phyloP scores from a whole-genome alignment of 2,113 vertebrate genomes.

The Ia io region DNA sequence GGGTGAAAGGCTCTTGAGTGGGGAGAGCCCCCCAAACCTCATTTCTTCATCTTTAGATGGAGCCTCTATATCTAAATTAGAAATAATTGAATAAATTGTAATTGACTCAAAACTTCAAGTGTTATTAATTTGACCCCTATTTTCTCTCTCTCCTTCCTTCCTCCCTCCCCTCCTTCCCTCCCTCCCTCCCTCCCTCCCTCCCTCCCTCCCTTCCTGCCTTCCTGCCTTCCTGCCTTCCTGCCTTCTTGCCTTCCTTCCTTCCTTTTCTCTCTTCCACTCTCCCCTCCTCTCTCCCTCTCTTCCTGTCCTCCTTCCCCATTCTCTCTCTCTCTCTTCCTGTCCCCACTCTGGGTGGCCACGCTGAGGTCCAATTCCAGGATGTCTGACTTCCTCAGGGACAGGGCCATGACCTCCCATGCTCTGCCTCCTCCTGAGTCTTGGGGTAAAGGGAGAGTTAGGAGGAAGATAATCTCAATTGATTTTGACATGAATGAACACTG shows the following conservation, averaged over 20 bases:
- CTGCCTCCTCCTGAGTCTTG: no score
- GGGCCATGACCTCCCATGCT: fast-evolving
- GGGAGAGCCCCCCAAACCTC: background rate
- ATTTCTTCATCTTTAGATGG: background rate
- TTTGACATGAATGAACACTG: background rate
- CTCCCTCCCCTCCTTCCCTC: fast-evolving
- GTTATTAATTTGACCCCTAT: fast-evolving
- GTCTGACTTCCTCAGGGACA: no score
- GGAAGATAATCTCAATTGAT: background rate
- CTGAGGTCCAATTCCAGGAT: background rate
- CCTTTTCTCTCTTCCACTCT: no score
- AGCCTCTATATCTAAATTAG: background rate
- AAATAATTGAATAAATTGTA: background rate
- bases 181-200: no score
- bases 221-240: no score
- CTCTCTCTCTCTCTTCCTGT: background rate
- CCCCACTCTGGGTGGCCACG: background rate
- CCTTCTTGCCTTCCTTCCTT: no score
- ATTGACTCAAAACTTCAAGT: background rate
- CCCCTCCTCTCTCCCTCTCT: no score
- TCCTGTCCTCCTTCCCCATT: no score
- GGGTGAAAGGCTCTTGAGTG: background rate
- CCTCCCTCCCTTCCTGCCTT: no score
- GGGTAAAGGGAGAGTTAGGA: background rate
- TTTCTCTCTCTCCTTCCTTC: background rate